Conservation (phyloP, 2,888 invertebrate genomes). For the Oeneis ivallda region DNA sequence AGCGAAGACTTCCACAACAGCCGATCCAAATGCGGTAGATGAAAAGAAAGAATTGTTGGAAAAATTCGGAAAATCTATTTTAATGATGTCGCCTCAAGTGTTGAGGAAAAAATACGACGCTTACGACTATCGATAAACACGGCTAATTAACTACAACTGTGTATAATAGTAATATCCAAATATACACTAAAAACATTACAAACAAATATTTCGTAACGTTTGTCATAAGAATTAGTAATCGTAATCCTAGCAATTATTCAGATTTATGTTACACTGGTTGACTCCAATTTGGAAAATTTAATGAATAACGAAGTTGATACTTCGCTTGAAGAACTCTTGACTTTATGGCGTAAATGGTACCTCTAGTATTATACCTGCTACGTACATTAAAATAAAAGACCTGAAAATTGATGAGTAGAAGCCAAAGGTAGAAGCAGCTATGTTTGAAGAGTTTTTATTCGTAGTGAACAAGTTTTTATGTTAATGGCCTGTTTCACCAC, state of each 20-base stretch:
- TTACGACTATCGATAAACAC: conserved; percentile 47
- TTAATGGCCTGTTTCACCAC: too few species aligned
- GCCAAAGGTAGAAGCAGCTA: conserved; percentile 1
- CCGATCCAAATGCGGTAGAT: conserved; percentile 44
- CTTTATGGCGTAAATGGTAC: conserved; percentile 7
- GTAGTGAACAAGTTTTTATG: neutral
- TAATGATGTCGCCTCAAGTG: conserved; percentile 48
- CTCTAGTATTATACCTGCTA: conserved; percentile 9
- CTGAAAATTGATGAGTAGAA: conserved; percentile 1
- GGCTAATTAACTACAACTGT: neutral
- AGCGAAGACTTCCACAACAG: conserved; percentile 56
- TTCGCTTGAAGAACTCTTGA: conserved; percentile 20
- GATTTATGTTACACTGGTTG: neutral
- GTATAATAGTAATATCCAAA: neutral
- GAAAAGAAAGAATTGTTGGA: conserved; percentile 50
- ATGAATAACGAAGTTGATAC: conserved; percentile 26
- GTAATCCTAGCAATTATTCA: conserved; percentile 3
- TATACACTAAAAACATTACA: neutral
- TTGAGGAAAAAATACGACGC: conserved; percentile 49
- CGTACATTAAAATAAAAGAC: conserved; percentile 17
- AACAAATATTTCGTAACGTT: neutral
- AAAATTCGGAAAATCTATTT: conserved; percentile 51
- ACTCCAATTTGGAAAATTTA: conserved; percentile 14
- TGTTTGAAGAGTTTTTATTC: neutral
- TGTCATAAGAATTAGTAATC: neutral